Percentiles rank a stretch among this genome's conserved stretches.
These are phyloP conservation scores for Nebria brevicollis DNA, from an alignment of 2,888 invertebrate species.

Conservation along the genomic window DNA sequence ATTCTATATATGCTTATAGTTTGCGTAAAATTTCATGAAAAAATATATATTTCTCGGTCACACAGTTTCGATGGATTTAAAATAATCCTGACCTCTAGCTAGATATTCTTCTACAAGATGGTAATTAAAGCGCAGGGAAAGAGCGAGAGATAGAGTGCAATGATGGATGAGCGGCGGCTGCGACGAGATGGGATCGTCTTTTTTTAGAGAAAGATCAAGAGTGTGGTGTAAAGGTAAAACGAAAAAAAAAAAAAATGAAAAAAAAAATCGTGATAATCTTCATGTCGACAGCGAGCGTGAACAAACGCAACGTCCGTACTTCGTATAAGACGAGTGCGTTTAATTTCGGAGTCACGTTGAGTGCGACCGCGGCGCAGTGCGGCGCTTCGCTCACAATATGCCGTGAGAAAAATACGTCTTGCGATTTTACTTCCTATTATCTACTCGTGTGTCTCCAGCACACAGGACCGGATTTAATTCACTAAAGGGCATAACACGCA, in stretches of 20 bases:
- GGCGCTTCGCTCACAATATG: neutral
- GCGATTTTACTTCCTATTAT: slow-evolving; percentile 1
- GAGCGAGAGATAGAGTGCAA: neutral
- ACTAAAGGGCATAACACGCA: neutral
- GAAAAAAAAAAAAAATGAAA: neutral
- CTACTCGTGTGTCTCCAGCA: neutral
- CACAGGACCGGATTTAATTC: neutral
- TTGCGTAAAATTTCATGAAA: no score
- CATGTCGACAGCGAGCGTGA: slow-evolving; percentile 1
- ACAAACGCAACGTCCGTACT: neutral
- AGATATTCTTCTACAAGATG: neutral
- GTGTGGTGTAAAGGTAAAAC: neutral
- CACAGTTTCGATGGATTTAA: neutral
- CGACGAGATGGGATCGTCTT: neutral
- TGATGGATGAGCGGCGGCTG: neutral
- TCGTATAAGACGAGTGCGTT: neutral
- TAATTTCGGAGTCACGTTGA: slow-evolving; percentile 1
- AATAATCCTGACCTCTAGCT: neutral
- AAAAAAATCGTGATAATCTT: neutral
- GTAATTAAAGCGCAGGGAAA: neutral
- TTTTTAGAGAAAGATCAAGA: neutral
- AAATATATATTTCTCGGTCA: neutral
- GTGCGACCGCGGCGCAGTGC: neutral
- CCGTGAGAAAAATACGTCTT: neutral
- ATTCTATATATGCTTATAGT: no score